A percentile compares a stretch with the other conserved stretches of the same genome.
Evolutionary conservation across 2,113 vertebrate genomes (phyloP).

Genomic region (Columbina picui): DNA sequence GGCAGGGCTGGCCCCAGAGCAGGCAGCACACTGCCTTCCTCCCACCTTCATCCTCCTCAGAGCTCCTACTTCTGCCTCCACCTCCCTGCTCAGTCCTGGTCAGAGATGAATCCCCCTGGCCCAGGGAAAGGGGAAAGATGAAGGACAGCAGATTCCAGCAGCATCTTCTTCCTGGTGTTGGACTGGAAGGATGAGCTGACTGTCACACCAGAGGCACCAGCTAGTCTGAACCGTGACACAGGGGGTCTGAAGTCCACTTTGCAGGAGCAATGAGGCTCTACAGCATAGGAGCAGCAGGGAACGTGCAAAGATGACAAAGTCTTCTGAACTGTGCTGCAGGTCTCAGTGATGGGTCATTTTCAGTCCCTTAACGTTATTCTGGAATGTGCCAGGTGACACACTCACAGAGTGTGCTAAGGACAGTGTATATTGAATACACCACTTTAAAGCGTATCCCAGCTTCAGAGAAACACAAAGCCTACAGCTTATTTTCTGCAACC

Average conservation of each 20-base stretch:
- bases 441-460: neutral
- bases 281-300: rapidly evolving
- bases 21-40: neutral
- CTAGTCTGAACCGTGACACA: rapidly evolving
- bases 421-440: neutral
- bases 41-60: neutral
- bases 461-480: neutral
- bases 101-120: neutral
- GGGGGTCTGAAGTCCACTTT: neutral
- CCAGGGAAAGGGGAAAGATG: neutral
- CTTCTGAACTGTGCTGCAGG: neutral
- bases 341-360: neutral
- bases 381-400: rapidly evolving
- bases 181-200: neutral
- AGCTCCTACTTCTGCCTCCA: neutral
- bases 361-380: neutral
- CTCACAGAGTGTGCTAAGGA: neutral
- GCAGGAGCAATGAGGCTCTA: neutral
- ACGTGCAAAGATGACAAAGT: neutral
- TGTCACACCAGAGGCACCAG: neutral
- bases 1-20: neutral
- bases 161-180: rapidly evolving
- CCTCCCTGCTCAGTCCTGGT: neutral
- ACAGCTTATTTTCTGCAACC: neutral
- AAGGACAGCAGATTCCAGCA: neutral